phyloP scores from a whole-genome alignment of 30 jellyfish, hydroid and myxozoan species.

The Cassiopea andromeda region DNA sequence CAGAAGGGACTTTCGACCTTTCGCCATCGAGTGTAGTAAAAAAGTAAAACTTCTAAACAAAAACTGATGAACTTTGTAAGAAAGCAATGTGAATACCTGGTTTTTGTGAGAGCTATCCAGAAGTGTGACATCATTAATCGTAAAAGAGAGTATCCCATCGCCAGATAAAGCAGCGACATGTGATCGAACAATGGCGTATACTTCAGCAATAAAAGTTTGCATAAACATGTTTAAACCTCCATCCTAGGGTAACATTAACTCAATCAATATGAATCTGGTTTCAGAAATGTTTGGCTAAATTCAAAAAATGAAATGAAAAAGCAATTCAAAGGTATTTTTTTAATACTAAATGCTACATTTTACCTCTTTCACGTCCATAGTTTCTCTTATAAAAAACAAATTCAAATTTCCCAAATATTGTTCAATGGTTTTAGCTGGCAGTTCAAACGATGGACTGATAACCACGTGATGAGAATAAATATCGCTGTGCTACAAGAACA shows the following conservation, averaged over 20 bases:
- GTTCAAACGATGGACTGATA: slow-evolving; percentile 69
- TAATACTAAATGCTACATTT: neutral
- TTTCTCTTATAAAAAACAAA: slow-evolving; percentile 88
- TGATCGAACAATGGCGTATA: slow-evolving; percentile 81
- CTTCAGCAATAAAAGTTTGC: slow-evolving; percentile 88
- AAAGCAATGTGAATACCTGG: slow-evolving; percentile 69
- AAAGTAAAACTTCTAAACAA: too few relatives aligned
- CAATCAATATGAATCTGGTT: too few relatives aligned
- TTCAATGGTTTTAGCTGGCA: slow-evolving; percentile 55
- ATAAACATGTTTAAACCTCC: slow-evolving; percentile 90
- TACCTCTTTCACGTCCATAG: slow-evolving; percentile 92
- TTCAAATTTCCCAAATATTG: slow-evolving; percentile 85
- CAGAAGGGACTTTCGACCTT: too few relatives aligned
- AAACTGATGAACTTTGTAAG: too few relatives aligned
- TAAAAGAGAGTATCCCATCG: slow-evolving; percentile 83
- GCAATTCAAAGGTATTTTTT: neutral
- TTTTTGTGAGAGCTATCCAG: slow-evolving; percentile 89
- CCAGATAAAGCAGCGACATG: slow-evolving; percentile 87
- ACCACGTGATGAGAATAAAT: slow-evolving; percentile 55
- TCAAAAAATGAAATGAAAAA: neutral
- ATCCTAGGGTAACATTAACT: slow-evolving; percentile 60
- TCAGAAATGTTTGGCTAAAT: too few relatives aligned
- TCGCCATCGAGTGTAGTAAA: too few relatives aligned
- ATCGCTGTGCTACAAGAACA: slow-evolving; percentile 18
- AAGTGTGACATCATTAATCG: slow-evolving; percentile 74